phyloP scores from a whole-genome alignment of 64 coral and sea anemone genomes.

The Stylophora pistillata region DNA sequence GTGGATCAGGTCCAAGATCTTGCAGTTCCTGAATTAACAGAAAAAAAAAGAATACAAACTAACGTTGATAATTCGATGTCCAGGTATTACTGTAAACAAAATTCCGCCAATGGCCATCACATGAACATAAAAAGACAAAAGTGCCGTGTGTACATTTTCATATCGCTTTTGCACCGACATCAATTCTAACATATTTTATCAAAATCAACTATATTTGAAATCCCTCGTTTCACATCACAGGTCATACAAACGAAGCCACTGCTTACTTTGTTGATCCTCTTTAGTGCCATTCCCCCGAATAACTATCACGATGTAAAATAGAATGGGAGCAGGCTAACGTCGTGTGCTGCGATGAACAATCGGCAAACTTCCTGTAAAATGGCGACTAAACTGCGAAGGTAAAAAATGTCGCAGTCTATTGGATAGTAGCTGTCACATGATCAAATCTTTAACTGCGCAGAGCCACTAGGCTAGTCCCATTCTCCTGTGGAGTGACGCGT shows the following conservation, averaged over 20 bases:
- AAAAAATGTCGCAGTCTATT: constrained; percentile 1
- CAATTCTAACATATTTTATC: background rate
- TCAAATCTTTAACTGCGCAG: background rate
- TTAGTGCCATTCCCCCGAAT: constrained; percentile 89
- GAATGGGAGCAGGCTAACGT: constrained; percentile 62
- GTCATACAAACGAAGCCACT: background rate
- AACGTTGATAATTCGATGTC: background rate
- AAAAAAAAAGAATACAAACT: constrained; percentile 57
- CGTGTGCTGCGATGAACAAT: constrained; percentile 5
- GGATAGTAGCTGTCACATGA: constrained; percentile 16
- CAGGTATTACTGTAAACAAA: background rate
- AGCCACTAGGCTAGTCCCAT: background rate
- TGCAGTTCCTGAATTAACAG: constrained; percentile 89
- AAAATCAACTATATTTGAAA: background rate
- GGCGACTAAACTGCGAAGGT: background rate
- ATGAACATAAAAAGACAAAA: background rate
- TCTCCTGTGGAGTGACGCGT: background rate
- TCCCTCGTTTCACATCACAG: background rate
- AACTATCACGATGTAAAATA: constrained; percentile 37
- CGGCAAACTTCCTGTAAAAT: constrained; percentile 88
- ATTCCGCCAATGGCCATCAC: background rate
- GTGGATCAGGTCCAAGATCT: constrained; percentile 98
- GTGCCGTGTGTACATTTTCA: background rate
- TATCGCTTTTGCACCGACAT: background rate
- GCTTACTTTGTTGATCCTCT: constrained; percentile 99